Evolutionary conservation across 2,113 vertebrate species (phyloP), one percentile per base, ranked within the genome.

Genomic region (Nycticryphes semicollaris): DNA sequence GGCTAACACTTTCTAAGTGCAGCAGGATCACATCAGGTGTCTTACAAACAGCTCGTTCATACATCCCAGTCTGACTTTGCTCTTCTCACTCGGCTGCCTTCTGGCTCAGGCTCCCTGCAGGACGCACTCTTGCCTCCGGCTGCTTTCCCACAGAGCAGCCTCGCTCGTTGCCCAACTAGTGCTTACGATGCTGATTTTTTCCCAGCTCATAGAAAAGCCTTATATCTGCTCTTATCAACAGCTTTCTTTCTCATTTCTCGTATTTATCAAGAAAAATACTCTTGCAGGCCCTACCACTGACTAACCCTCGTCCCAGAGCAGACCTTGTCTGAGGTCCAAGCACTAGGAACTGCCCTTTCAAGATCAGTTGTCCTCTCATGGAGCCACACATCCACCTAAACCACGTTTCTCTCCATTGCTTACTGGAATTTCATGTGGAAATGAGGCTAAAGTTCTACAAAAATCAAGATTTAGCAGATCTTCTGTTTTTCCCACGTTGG

Each of bases 11-110:
- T 73, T 50, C 66, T 75, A 75, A 95, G 83, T 76, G 74, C 53
- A 89, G 66, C 81, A 68, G 66, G 73, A 95, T 75, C 89, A 73
- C 39, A 41, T 64, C 89, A 94, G 89, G 94, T 93, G 93, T 96
- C 77, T 94, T 45, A 75, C 21, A 89, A 87, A 94, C 87, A 89
- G 62, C 84, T 91, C 53, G 53, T 91, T 87, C 67, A 17, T 75
- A 75, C 2, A 12, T 72, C 35, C 74, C 39, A 21, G 33, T 31
- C 77, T 89, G 74, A 82, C 82, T 89, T 84, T 19, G 6, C 56
- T 87, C 66, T 93, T 82, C 66, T 95, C 45, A 60, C 80, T 96
- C 2, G 1, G 19, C 48, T 47, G 54, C 66, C 66, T 84, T 39
- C 80, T 78, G 84, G 76, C 73, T 89, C 39, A 23, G 0, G 0